Evolutionary conservation across 2,113 vertebrate genomes (phyloP).

Genomic region (Sitta europaea): DNA sequence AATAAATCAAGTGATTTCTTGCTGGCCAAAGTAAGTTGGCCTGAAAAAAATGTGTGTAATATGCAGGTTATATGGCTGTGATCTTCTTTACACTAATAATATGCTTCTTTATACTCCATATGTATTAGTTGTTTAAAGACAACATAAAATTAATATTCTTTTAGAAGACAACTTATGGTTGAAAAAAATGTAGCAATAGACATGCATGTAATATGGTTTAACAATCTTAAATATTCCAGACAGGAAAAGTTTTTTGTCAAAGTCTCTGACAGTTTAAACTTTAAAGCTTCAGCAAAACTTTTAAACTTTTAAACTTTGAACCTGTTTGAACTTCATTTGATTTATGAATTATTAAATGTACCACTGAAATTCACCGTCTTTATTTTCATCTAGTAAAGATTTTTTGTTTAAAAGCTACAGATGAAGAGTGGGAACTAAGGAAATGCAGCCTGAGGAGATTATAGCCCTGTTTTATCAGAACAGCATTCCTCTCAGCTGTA

Average conservation of each 20-base stretch:
- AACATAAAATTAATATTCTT: not conserved
- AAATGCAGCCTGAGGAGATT: constrained; percentile 30
- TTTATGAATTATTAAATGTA: constrained; percentile 85
- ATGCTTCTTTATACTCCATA: not conserved
- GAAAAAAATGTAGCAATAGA: constrained; percentile 47
- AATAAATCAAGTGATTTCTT: constrained; percentile 55
- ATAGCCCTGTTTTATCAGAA: constrained; percentile 25
- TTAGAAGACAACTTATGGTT: constrained; percentile 22
- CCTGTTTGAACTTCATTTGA: constrained; percentile 78
- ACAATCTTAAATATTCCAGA: constrained; percentile 79
- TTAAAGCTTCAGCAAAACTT: constrained; percentile 81
- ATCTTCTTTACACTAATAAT: not conserved
- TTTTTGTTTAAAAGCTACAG: constrained; percentile 73
- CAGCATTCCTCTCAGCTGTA: constrained; percentile 18
- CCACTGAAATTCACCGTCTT: constrained; percentile 74
- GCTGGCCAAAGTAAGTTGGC: not conserved
- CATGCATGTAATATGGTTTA: constrained; percentile 65
- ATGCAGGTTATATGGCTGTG: not conserved
- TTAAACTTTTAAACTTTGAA: constrained; percentile 87
- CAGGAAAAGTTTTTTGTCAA: constrained; percentile 81
- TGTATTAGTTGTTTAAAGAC: not conserved
- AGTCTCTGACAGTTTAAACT: constrained; percentile 80
- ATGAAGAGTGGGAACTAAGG: constrained; percentile 53
- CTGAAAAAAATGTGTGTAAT: not conserved
- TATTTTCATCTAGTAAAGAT: constrained; percentile 73